Percentiles rank a stretch among this genome's conserved stretches.
phyloP scores from a whole-genome alignment of 2,888 invertebrate genomes.

The Lottia gigantea region DNA sequence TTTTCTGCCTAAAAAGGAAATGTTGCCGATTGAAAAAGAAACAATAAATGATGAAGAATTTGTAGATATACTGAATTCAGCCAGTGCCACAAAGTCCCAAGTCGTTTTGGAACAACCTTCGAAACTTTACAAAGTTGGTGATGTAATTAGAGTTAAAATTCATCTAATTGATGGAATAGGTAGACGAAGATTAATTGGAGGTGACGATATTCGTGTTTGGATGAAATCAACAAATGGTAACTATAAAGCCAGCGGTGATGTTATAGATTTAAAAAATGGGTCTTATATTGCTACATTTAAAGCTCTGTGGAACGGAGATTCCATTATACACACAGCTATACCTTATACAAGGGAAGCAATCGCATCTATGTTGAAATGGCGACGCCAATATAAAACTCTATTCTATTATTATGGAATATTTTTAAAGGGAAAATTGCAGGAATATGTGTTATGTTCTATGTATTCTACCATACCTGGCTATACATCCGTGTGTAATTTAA shows the following conservation, averaged over 20 bases:
- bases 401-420: not conserved
- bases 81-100: not conserved
- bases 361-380: not conserved
- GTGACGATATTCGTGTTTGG: slow-evolving; percentile 20
- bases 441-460: not conserved
- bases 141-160: slow-evolving; percentile 12
- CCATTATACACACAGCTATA: not conserved
- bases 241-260: slow-evolving; percentile 11
- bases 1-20: not conserved
- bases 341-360: not conserved
- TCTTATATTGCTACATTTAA: slow-evolving; percentile 13
- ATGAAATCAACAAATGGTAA: not conserved
- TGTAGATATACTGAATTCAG: not conserved
- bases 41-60: not conserved
- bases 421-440: not conserved
- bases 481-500: not conserved
- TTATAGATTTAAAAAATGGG: slow-evolving; percentile 21
- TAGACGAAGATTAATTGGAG: slow-evolving; percentile 13
- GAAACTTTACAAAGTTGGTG: slow-evolving; percentile 5
- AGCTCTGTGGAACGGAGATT: slow-evolving; percentile 16
- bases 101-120: not conserved
- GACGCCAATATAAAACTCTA: not conserved
- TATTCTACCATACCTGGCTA: not conserved
- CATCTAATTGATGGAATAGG: slow-evolving; percentile 18
- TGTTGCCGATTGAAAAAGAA: not conserved